Base-by-base conservation (phyloP, 2,113 vertebrate species). In the Eulacestoma nigropectus region DNA sequence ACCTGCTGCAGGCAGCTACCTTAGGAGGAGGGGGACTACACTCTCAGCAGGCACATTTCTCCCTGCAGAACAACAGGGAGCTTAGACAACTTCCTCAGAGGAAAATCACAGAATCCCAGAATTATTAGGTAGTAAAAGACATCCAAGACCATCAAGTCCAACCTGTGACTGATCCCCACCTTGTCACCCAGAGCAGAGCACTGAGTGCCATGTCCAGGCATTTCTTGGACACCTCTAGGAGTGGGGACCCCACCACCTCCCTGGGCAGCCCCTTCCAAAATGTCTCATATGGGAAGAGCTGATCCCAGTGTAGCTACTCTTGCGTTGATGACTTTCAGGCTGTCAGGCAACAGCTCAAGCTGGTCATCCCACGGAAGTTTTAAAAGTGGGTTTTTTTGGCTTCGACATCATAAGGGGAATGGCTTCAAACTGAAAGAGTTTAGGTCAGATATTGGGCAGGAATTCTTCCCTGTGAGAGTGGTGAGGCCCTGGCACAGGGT, bases 151-250 rank as follows among this genome's bases (percentile, higher is more conserved):
- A n/a, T n/a, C 1, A 1, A 46, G 20, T 41, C 20, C 69, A 68
- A 47, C 9, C 52, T 39, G 27, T 37, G 32, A 13, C 10, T 4
- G 4, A 44, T 11, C 16, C 8, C 13, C 30, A 60, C 39, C 62
- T 47, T 60, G 29, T 41, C 16, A 68, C 5, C 27, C 39, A 46
- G 37, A 1, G 20, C 60, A 67, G 46, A 46, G 39, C 29, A 6
- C 33, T 52, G 29, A 52, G 46, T 52, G 23, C 29, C 52, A 52
- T 0, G 0, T 52, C 23, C 69, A 74, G 33, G 0, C 33, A 0
- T 39, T 67, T 6, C 19, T 26, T n/a, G 25, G n/a, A 2, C 39
- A 60, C 13, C 62, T n/a, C 33, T 25, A 82, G 39, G 23, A 2
- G 3, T 39, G 53, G 19, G 16, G 29, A 39, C 29, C 3, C 4